phyloP scores from a whole-genome alignment of 2,113 vertebrate genomes.

The Sinocyclocheilus anshuiensis region DNA sequence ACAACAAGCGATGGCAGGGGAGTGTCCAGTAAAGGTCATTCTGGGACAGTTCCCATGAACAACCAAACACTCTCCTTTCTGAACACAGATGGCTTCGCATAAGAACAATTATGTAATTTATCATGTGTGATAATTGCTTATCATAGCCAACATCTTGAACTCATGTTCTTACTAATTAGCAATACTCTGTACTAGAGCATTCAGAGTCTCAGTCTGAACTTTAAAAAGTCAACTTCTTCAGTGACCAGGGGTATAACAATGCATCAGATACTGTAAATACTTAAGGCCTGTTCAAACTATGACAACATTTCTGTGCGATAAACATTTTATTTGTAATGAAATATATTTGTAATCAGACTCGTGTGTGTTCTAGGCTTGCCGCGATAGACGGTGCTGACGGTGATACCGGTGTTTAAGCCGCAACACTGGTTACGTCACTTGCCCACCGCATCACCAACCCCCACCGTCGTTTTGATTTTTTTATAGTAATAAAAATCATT shows the following conservation, averaged over 20 bases:
- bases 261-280: background rate
- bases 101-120: background rate
- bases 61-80: slow-evolving; percentile 19
- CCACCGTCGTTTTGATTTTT: no score
- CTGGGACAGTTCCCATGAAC: slow-evolving; percentile 47
- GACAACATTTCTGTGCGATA: background rate
- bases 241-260: background rate
- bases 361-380: no score
- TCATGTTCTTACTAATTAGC: background rate
- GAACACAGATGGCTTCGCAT: slow-evolving; percentile 1
- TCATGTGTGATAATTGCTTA: slow-evolving; percentile 4
- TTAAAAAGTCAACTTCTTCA: background rate
- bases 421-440: no score
- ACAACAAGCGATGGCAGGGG: slow-evolving; percentile 53
- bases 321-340: background rate
- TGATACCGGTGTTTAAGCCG: no score
- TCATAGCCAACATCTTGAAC: slow-evolving; percentile 10
- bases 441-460: no score
- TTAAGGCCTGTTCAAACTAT: background rate
- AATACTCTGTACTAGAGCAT: background rate
- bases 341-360: background rate
- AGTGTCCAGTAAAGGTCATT: slow-evolving; percentile 45
- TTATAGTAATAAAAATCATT: no score
- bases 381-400: no score
- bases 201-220: background rate